These are phyloP conservation scores for Anabas testudineus DNA, from an alignment of 2,797 vertebrate species.

Conservation along the genomic window DNA sequence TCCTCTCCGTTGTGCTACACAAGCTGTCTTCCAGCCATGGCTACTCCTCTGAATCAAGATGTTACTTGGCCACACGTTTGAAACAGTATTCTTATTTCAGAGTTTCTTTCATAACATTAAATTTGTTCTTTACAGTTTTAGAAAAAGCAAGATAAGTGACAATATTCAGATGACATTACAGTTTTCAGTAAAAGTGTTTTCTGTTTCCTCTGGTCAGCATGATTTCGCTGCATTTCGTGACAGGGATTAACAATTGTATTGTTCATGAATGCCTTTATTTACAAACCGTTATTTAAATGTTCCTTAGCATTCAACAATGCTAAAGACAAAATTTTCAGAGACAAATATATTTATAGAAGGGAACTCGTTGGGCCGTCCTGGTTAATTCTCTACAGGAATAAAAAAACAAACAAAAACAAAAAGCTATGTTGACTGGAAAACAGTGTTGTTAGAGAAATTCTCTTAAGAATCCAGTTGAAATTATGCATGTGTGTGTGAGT, in stretches of 20 bases:
- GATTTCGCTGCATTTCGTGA: conserved; percentile 34
- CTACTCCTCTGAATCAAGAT: conserved; percentile 23
- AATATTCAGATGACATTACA: conserved; percentile 5
- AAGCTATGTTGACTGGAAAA: conserved; percentile 54
- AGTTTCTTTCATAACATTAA: not conserved
- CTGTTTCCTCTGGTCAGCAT: conserved; percentile 28
- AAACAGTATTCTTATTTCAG: conserved; percentile 23
- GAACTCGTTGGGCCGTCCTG: conserved; percentile 49
- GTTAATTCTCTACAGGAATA: conserved; percentile 29
- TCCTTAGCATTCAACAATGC: conserved; percentile 1
- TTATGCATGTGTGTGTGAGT: conserved; percentile 50
- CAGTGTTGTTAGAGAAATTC: conserved; percentile 33
- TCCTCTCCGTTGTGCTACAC: conserved; percentile 26
- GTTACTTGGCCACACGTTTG: conserved; percentile 35
- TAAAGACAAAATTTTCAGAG: conserved; percentile 39
- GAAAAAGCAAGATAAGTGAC: conserved; percentile 12
- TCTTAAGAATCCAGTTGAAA: conserved; percentile 44
- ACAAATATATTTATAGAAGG: conserved; percentile 56
- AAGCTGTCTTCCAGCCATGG: conserved; percentile 67
- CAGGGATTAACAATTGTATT: not conserved
- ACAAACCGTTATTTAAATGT: conserved; percentile 7
- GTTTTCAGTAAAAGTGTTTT: conserved; percentile 33
- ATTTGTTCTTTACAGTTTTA: conserved; percentile 7
- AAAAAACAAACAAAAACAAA: too few relatives aligned
- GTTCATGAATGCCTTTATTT: conserved; percentile 23